Percentiles rank a stretch among this genome's conserved stretches.
phyloP scores from a whole-genome alignment of 2,113 vertebrate species.

The Formicarius rufipectus region DNA sequence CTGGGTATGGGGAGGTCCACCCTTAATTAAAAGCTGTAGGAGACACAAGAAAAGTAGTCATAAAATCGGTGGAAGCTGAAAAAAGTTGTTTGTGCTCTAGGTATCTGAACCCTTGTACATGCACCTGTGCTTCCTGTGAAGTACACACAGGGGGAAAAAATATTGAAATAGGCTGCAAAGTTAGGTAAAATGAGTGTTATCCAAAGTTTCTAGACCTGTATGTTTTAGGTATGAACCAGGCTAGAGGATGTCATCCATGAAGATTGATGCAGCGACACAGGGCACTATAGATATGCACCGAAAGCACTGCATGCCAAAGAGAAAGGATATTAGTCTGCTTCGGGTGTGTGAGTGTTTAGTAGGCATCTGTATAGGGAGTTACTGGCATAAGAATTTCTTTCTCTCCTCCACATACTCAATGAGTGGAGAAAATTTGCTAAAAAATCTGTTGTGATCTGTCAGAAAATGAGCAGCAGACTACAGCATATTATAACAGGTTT shows the following conservation, averaged over 20 bases:
- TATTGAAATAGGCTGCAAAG: background rate
- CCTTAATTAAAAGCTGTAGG: background rate
- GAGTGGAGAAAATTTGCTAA: background rate
- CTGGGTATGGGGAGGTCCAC: background rate
- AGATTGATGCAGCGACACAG: background rate
- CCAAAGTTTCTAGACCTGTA: background rate
- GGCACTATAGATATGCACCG: accelerated
- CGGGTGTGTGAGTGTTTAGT: background rate
- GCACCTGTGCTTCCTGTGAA: background rate
- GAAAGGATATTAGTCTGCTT: background rate
- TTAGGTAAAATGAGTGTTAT: background rate
- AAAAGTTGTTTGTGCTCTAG: background rate
- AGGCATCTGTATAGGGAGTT: background rate
- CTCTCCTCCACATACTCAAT: background rate
- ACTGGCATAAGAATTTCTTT: background rate
- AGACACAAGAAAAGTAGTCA: background rate
- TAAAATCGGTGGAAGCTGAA: background rate
- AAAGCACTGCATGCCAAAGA: background rate
- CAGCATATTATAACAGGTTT: background rate
- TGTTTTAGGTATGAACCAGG: background rate
- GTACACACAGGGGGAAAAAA: background rate
- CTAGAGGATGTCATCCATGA: background rate
- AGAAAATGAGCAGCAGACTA: background rate
- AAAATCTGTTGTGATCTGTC: background rate
- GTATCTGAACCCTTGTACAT: background rate